These are phyloP conservation scores for Athalia cordata DNA, from an alignment of 2,888 invertebrate genomes.

Conservation along the genomic window DNA sequence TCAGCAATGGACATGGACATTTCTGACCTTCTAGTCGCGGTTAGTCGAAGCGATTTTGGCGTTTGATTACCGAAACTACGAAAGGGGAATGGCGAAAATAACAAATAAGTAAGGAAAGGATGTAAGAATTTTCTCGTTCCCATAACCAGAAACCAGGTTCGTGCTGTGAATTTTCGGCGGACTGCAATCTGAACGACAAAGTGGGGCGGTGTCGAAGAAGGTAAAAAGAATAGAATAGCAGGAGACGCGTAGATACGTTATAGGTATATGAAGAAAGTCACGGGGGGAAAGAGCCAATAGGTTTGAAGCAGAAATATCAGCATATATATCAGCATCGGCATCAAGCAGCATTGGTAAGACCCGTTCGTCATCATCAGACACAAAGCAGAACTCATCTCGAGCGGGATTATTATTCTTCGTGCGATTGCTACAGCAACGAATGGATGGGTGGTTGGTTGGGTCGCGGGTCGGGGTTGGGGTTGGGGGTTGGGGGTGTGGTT, in stretches of 20 bases:
- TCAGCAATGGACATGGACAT: too few relatives aligned
- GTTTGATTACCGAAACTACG: background rate
- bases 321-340: background rate
- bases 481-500: background rate
- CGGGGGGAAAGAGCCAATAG: slow-evolving; percentile 3
- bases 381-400: slow-evolving; percentile 41
- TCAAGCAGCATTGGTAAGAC: background rate
- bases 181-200: too few relatives aligned
- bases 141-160: too few relatives aligned
- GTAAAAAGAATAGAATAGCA: background rate
- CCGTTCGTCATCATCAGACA: slow-evolving; percentile 15
- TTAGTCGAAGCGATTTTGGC: background rate
- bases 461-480: too few relatives aligned
- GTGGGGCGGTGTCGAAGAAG: too few relatives aligned
- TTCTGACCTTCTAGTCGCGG: slow-evolving; percentile 19
- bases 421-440: slow-evolving; percentile 18
- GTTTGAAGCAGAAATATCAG: background rate
- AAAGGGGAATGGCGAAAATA: too few relatives aligned
- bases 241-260: background rate
- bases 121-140: too few relatives aligned
- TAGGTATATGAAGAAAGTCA: background rate
- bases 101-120: too few relatives aligned
- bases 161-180: too few relatives aligned
- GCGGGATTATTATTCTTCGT: slow-evolving; percentile 38
- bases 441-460: background rate